Evolutionary conservation across 2,797 vertebrate genomes (phyloP).

Genomic region (Sphenopsis melanotis): DNA sequence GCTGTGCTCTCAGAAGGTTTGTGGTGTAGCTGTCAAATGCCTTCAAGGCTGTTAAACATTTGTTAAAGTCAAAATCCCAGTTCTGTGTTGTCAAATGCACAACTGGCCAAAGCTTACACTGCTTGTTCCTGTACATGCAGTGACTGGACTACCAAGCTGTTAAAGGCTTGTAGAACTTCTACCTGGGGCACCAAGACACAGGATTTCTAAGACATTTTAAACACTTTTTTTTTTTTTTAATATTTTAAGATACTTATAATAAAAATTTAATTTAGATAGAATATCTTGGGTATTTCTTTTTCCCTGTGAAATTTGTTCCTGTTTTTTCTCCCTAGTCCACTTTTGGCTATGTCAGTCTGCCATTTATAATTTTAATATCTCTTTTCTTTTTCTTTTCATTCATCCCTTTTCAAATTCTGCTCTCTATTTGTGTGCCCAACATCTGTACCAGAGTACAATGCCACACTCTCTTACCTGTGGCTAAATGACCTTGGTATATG

Average conservation of each 20-base stretch:
- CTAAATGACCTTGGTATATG: background rate
- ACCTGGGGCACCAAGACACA: rapidly evolving
- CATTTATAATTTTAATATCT: background rate
- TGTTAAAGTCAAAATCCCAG: background rate
- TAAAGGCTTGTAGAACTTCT: background rate
- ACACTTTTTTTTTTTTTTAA: no score
- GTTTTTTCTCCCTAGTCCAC: background rate
- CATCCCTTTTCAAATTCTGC: background rate
- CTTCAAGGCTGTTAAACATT: background rate
- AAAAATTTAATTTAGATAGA: background rate
- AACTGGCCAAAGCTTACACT: background rate
- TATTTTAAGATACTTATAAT: background rate
- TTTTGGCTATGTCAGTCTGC: background rate
- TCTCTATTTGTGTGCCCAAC: background rate
- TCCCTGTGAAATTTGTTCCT: background rate
- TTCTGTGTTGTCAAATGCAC: background rate
- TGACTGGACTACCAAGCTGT: background rate
- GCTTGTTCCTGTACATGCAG: background rate
- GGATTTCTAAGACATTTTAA: no score
- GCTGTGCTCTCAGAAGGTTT: background rate
- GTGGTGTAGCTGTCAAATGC: background rate
- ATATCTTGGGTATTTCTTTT: background rate
- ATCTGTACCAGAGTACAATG: background rate
- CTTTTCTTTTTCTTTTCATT: background rate
- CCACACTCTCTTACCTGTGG: background rate